Percentiles rank a stretch among this genome's conserved stretches.
Evolutionary conservation across 2,113 vertebrate genomes (phyloP).

Genomic region (Poeciliopsis turrubarensis): DNA sequence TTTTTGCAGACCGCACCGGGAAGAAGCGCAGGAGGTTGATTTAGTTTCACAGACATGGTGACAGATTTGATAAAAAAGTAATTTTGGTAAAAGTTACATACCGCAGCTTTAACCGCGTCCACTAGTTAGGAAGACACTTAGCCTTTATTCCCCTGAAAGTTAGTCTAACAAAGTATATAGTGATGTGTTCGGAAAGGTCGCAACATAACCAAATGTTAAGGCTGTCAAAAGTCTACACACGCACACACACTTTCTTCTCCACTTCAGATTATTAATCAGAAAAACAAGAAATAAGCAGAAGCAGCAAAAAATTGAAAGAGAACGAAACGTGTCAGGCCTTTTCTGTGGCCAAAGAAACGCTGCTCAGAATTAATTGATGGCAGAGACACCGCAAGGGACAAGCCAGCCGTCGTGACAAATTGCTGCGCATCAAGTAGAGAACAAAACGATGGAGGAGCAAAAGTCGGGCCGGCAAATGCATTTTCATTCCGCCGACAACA

Average conservation of each 20-base stretch:
- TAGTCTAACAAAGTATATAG: no score
- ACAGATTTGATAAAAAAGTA: no score
- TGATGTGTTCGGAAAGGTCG: no score
- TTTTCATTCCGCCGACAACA: slow-evolving; percentile 25
- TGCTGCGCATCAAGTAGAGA: slow-evolving; percentile 32
- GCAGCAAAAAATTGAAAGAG: slow-evolving; percentile 35
- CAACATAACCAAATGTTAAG: no score
- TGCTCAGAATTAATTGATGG: slow-evolving; percentile 55
- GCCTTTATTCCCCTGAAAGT: no score
- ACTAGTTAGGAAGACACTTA: no score
- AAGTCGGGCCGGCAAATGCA: slow-evolving; percentile 35
- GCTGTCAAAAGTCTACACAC: no score
- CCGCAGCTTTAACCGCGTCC: no score
- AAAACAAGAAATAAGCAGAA: slow-evolving; percentile 32
- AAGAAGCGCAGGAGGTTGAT: no score
- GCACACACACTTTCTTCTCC: background rate
- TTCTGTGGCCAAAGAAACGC: slow-evolving; percentile 40
- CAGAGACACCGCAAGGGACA: slow-evolving; percentile 33
- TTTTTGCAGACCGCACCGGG: no score
- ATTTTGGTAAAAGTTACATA: no score
- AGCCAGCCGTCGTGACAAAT: slow-evolving; percentile 48
- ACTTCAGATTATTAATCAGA: slow-evolving; percentile 54
- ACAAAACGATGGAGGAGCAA: slow-evolving; percentile 34
- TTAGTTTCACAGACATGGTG: no score
- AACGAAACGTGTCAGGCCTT: slow-evolving; percentile 28